These are phyloP conservation scores for Mallateleia sp. DNA, from an alignment of 2,888 invertebrate species.

Conservation along the genomic window DNA sequence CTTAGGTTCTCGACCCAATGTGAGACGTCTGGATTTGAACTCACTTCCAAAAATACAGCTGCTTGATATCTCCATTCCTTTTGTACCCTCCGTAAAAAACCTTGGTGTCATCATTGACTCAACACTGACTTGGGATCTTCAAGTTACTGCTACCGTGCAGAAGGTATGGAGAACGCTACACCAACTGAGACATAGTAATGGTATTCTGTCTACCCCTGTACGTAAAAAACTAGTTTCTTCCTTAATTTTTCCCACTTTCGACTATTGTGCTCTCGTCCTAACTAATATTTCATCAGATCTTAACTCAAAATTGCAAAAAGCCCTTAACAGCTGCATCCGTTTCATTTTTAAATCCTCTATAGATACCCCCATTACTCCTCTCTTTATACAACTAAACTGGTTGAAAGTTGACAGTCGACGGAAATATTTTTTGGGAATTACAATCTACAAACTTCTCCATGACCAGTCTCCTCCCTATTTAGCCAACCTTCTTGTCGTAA, in stretches of 20 bases:
- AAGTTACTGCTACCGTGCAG: not conserved
- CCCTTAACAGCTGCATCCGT: not conserved
- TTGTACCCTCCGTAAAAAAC: not conserved
- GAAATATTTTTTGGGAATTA: too few relatives aligned
- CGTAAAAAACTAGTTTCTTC: slow-evolving; percentile 13
- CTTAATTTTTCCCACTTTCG: slow-evolving; percentile 13
- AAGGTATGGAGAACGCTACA: not conserved
- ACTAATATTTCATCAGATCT: not conserved
- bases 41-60: not conserved
- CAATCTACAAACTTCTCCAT: too few relatives aligned
- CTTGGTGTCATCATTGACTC: slow-evolving; percentile 14
- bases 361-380: too few relatives aligned
- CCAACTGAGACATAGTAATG: not conserved
- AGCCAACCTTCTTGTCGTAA: too few relatives aligned
- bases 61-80: not conserved
- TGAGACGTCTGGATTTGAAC: not conserved
- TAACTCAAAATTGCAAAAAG: not conserved
- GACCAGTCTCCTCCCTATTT: too few relatives aligned
- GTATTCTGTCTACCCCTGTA: not conserved
- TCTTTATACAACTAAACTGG: too few relatives aligned
- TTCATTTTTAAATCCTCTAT: not conserved
- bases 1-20: not conserved
- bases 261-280: not conserved
- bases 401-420: too few relatives aligned
- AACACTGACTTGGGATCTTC: not conserved